Evolutionary conservation across 2,888 invertebrate genomes (phyloP), one percentile per base, ranked within the genome.

Genomic region (Eristalis intricaria): DNA sequence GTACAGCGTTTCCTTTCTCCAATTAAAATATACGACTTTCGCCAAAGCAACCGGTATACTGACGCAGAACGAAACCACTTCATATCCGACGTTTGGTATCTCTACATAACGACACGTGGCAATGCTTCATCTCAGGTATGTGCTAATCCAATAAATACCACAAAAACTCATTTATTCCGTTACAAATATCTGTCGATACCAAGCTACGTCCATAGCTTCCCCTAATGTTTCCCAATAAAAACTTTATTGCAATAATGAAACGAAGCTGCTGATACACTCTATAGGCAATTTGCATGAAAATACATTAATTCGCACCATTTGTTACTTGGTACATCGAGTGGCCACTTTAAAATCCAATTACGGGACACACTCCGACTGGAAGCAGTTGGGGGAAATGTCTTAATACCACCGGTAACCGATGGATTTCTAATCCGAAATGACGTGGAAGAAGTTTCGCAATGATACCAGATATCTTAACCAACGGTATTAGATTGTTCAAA

Each of bases 301-400:
- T 86, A 79, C 69, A 64, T 69, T 82, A 86, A 83, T 83, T 82
- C 78, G 70, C 75, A 63, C 86, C 86, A 86, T 86, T 86, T 83
- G 86, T 79, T 83, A 75, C 66, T 74, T 69, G 60, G 56, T 71
- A 23, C 71, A 60, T 70, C n/a, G 56, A 63, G 69, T 70, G 75
- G 26, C 78, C 74, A 79, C 75, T 83, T 83, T 83, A 83, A 86
- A 83, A 79, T 79, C 70, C 71, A 86, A 83, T 83, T 75, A 79
- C 63, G 70, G 63, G 76, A 69, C 63, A 78, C 66, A 70, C 60
- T 43, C 56, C 50, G 68, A 32, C 43, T 22, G 58, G 60, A 32
- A 71, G 65, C 76, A 75, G 65, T 68, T 71, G 35, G n/a, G 64
- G 38, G 29, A 69, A 70, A 74, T 74, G 77, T 70, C 74, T 75